Conservation (phyloP, 2,797 vertebrate genomes). For the Melanogrammus aeglefinus region DNA sequence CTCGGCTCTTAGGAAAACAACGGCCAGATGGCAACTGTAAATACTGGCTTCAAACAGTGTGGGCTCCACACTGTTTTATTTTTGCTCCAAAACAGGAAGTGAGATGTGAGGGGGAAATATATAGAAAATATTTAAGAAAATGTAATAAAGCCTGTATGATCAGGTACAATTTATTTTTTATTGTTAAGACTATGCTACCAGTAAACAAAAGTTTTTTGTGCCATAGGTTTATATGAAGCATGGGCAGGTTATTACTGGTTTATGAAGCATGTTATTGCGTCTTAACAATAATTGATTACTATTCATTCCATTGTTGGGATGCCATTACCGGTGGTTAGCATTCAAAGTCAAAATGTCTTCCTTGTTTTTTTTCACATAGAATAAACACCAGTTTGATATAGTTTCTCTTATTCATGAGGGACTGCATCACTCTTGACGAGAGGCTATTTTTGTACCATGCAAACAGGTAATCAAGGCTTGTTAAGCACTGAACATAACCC, state of each 20-base stretch:
- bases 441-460: slow-evolving; percentile 48
- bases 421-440: slow-evolving; percentile 38
- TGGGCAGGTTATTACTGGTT: too few species aligned
- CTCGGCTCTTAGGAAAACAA: slow-evolving; percentile 68
- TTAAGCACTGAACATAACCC: slow-evolving; percentile 56
- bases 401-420: slow-evolving; percentile 43
- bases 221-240: too few species aligned
- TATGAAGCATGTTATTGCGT: too few species aligned
- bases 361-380: too few species aligned
- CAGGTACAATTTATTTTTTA: too few species aligned
- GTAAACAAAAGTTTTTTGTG: too few species aligned
- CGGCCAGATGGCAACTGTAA: slow-evolving; percentile 71
- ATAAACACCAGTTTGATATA: not conserved
- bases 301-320: too few species aligned
- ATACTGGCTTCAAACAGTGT: slow-evolving; percentile 66
- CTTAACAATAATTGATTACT: too few species aligned
- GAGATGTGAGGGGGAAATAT: slow-evolving; percentile 37
- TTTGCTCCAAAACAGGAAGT: slow-evolving; percentile 62
- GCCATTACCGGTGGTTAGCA: too few species aligned
- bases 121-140: not conserved
- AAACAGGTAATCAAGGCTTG: slow-evolving; percentile 71
- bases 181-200: too few species aligned
- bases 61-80: slow-evolving; percentile 50
- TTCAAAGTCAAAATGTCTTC: too few species aligned
- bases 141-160: too few species aligned